phyloP scores from a whole-genome alignment of 1,140 invertebrate genomes.

The Heliconius nattereri region DNA sequence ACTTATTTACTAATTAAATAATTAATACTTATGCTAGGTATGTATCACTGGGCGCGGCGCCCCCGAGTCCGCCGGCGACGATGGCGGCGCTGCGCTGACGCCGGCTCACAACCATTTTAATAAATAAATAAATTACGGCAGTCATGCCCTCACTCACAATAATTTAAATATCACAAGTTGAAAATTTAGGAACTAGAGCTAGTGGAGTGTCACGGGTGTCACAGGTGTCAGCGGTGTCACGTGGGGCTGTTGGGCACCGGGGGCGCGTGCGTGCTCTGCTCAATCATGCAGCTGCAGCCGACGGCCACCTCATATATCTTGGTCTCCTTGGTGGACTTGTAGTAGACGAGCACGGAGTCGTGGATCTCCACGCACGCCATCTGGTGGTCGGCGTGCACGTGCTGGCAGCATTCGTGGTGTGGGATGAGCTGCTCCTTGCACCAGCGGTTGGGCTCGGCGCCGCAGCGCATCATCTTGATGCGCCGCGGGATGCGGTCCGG shows the following conservation, averaged over 20 bases:
- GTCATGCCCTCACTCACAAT: conserved; percentile 31
- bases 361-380: conserved; percentile 65
- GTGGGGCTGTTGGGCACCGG: conserved; percentile 31
- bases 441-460: conserved; percentile 47
- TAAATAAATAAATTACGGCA: conserved; percentile 30
- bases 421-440: conserved; percentile 51
- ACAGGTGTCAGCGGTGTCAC: conserved; percentile 23
- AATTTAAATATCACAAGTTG: conserved; percentile 34
- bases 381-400: conserved; percentile 44
- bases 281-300: conserved; percentile 67
- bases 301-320: conserved; percentile 53
- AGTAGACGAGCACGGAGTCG: conserved; percentile 62
- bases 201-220: conserved; percentile 14
- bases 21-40: conserved; percentile 44
- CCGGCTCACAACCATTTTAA: conserved; percentile 29
- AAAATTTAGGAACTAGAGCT: conserved; percentile 24
- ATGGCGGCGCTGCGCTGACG: background rate
- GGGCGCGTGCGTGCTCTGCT: conserved; percentile 36
- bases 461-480: conserved; percentile 67
- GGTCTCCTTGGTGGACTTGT: conserved; percentile 40
- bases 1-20: conserved; percentile 35
- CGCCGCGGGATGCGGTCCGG: conserved; percentile 55
- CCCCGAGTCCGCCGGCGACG: background rate
- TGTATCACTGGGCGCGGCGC: conserved; percentile 23
- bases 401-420: conserved; percentile 58